Conservation (phyloP, 64 coral and sea anemone genomes). For the Anthopleura sola region DNA sequence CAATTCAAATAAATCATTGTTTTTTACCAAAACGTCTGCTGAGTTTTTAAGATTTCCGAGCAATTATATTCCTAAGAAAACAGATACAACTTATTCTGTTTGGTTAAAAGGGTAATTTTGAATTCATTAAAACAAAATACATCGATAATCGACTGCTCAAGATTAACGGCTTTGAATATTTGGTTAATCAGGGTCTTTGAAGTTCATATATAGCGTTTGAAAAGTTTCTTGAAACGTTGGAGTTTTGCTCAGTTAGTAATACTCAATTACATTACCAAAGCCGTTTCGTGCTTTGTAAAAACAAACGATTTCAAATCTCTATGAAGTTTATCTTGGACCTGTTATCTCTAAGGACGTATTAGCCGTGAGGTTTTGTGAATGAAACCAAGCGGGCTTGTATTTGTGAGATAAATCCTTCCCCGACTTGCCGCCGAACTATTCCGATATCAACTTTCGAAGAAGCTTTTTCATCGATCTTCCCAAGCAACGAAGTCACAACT, state of each 20-base stretch:
- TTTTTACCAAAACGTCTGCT: too few relatives aligned
- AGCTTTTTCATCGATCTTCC: not conserved
- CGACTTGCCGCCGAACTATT: not conserved
- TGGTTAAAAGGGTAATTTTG: not conserved
- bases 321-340: not conserved
- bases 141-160: not conserved
- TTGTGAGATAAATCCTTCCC: not conserved
- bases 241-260: not conserved
- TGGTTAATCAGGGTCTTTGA: not conserved
- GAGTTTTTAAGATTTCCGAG: not conserved
- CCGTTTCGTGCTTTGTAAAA: not conserved
- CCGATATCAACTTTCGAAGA: not conserved
- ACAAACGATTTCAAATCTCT: not conserved
- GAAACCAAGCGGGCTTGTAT: conserved; percentile 8
- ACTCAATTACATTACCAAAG: not conserved
- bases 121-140: conserved; percentile 5
- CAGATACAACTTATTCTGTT: conserved; percentile 4
- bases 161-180: not conserved
- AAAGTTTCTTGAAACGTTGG: not conserved
- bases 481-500: not conserved
- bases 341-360: conserved; percentile 14
- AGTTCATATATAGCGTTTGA: not conserved
- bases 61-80: not conserved
- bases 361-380: not conserved
- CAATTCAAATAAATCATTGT: too few relatives aligned